These are phyloP conservation scores for Saxidomus purpurata DNA, from an alignment of 1,140 invertebrate genomes.

Conservation along the genomic window DNA sequence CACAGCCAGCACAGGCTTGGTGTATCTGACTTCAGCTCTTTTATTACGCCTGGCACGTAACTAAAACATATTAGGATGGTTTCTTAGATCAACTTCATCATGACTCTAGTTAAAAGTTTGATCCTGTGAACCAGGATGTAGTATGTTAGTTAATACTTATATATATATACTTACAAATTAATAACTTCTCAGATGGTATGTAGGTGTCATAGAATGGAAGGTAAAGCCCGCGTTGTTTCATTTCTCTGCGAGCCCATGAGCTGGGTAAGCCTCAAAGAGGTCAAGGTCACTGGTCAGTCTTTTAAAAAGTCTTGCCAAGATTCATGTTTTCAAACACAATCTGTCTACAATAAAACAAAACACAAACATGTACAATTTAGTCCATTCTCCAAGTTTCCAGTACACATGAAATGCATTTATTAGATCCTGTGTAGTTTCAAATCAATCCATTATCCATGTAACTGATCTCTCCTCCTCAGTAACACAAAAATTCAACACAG, in stretches of 20 bases:
- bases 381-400: background rate
- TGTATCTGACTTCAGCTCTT: no score
- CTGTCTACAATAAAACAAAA: background rate
- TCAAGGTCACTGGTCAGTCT: slow-evolving; percentile 18
- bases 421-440: background rate
- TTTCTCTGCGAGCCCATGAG: slow-evolving; percentile 22
- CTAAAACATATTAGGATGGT: no score
- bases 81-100: no score
- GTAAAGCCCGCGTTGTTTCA: slow-evolving; percentile 39
- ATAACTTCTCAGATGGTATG: background rate
- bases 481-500: slow-evolving; percentile 38
- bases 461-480: slow-evolving; percentile 25
- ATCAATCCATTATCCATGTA: background rate
- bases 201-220: slow-evolving; percentile 39
- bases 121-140: no score
- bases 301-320: background rate
- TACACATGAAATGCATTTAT: background rate
- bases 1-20: no score
- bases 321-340: background rate
- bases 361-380: background rate
- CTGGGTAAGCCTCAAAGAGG: slow-evolving; percentile 6
- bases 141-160: no score
- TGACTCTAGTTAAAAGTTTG: no score
- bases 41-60: no score
- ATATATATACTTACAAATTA: slow-evolving; percentile 41